phyloP scores from a whole-genome alignment of 2,113 vertebrate species.

The Phrynosoma blainvillii region DNA sequence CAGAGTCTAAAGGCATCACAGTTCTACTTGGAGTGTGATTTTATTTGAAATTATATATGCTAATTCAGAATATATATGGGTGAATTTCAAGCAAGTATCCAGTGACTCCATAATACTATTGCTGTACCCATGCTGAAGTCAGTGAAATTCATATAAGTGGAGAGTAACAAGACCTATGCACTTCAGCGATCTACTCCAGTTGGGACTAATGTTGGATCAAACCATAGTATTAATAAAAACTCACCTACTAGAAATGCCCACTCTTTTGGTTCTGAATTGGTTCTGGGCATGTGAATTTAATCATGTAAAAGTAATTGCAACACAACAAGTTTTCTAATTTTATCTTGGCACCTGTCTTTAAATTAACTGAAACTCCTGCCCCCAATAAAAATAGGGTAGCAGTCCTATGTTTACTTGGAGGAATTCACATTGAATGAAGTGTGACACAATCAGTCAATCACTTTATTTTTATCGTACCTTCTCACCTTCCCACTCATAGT shows the following conservation, averaged over 20 bases:
- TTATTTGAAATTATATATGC: neutral
- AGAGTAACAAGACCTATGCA: no score
- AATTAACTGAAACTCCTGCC: neutral
- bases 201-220: no score
- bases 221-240: neutral
- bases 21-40: neutral
- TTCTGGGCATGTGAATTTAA: neutral
- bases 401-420: neutral
- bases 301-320: neutral
- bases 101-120: no score
- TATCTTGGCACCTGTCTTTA: neutral
- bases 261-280: neutral
- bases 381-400: neutral
- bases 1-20: neutral
- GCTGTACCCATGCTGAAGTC: no score
- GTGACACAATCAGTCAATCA: neutral
- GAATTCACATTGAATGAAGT: neutral
- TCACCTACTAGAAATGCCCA: neutral
- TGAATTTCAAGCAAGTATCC: constrained; percentile 1
- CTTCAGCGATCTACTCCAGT: no score
- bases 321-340: neutral
- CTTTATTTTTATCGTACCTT: no score
- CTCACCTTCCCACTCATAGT: no score
- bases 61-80: constrained; percentile 9
- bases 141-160: no score